Base-by-base conservation (phyloP, 2,888 invertebrate species). In the Campoplex capitator region DNA sequence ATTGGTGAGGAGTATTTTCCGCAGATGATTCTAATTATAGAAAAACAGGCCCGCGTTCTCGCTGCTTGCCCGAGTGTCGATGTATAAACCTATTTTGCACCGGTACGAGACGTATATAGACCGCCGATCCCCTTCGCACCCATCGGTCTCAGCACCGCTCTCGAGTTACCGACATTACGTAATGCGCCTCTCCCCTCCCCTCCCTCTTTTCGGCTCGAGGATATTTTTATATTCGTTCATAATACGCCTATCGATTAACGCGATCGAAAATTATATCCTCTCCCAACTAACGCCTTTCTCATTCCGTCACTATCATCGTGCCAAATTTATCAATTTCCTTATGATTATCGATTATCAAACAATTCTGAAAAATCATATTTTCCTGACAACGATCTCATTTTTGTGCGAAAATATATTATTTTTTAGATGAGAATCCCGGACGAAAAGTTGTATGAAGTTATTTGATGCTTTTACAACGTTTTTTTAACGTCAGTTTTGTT, bases 101-200 rank as follows among this genome's bases (percentile, higher is more conserved):
- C 62, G 28, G 23, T 56, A 18, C 88, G 85, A 67, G 87, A 89
- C 88, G 85, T 88, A 89, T 88, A 89, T 89, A 89, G 89, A 89
- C 86, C 89, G 87, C 75, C 62, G 75, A 54, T 38, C 16, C 65
- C 23, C 38, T 58, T 42, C 48, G 70, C 62, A 18, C 62, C 62
- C 68, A 54, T 38, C 89, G 91, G 91, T 93, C 93, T 94, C 93
- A 90, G 92, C 68, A 45, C 23, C 89, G 91, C 91, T 93, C 93
- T 94, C 93, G 90, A 92, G 90, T 94, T 94, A 93, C 93, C 90
- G 88, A 86, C 88, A 79, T 91, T 91, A 89, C 86, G 88, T 89
- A 91, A 91, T 88, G 83, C 76, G 82, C 84, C 65, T 62, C 78
- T 71, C 80, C 42, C 70, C 51, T 78, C 62, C 18, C 8, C 23